Percentiles rank a stretch among this genome's conserved stretches.
Evolutionary conservation across 2,888 invertebrate species (phyloP).

Genomic region (Ectropis crepuscularia): DNA sequence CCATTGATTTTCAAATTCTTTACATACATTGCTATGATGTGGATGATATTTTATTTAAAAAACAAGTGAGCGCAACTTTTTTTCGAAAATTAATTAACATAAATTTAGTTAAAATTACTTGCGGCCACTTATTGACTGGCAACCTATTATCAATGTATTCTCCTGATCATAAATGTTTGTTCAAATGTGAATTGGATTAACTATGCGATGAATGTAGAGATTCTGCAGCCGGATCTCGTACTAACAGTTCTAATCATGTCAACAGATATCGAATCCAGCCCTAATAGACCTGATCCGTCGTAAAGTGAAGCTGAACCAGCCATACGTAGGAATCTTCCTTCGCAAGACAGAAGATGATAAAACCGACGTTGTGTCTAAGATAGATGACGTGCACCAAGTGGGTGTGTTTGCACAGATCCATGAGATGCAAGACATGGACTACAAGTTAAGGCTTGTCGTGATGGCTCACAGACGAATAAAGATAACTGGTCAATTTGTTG

Average conservation of each 20-base stretch:
- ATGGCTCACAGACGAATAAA: constrained; percentile 96
- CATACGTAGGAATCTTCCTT: constrained; percentile 98
- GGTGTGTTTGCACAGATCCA: constrained; percentile 99
- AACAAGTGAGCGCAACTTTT: no score
- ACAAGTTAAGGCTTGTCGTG: constrained; percentile 94
- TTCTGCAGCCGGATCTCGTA: no score
- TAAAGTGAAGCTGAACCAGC: constrained; percentile 97
- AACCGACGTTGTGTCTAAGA: constrained; percentile 91
- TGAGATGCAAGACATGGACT: constrained; percentile 98
- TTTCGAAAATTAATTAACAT: no score
- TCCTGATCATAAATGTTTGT: no score
- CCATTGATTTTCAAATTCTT: no score
- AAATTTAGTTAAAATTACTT: no score
- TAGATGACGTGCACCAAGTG: constrained; percentile 94
- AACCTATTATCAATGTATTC: no score
- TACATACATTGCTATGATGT: no score
- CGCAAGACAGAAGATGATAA: constrained; percentile 96
- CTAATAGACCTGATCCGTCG: constrained; percentile 95
- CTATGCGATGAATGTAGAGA: no score
- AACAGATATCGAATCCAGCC: constrained; percentile 92
- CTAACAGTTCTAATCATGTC: neutral
- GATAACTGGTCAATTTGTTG: constrained; percentile 91
- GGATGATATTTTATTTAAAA: no score
- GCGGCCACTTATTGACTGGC: no score
- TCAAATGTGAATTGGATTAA: no score